These are phyloP conservation scores for Alces alces DNA, from an alignment of 2,113 vertebrate species.

Conservation along the genomic window DNA sequence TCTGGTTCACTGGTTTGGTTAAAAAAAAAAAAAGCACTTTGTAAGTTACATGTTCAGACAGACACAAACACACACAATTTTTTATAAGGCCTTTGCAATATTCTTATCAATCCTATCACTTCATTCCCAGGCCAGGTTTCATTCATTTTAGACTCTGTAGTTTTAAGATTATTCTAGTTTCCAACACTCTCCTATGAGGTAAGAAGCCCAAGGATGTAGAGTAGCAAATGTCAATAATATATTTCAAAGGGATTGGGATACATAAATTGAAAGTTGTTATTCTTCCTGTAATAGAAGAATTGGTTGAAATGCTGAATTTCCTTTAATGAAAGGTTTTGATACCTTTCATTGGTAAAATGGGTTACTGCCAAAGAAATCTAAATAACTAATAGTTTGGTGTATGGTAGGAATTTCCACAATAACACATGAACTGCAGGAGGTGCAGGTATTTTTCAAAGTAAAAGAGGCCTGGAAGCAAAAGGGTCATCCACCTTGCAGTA, in stretches of 20 bases:
- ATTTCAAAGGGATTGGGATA: constrained; percentile 42
- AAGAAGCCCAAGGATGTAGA: not conserved
- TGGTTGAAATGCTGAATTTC: constrained; percentile 57
- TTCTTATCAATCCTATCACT: not conserved
- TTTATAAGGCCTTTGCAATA: not conserved
- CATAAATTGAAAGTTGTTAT: constrained; percentile 58
- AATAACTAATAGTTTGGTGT: not conserved
- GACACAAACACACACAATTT: not conserved
- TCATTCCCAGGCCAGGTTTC: not conserved
- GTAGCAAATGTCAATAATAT: constrained; percentile 32
- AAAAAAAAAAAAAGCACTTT: not conserved
- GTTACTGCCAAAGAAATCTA: constrained; percentile 33
- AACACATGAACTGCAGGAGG: constrained; percentile 47
- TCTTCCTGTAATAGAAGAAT: constrained; percentile 56
- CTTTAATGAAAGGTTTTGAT: constrained; percentile 30
- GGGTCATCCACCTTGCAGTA: constrained; percentile 54
- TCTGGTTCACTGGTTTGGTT: not conserved
- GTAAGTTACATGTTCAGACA: not conserved
- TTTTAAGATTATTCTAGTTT: not conserved
- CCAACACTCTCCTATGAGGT: not conserved
- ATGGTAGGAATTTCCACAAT: constrained; percentile 40
- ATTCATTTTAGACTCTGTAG: not conserved
- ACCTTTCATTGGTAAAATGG: constrained; percentile 46
- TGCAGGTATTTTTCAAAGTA: constrained; percentile 65
- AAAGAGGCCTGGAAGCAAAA: constrained; percentile 41